These are phyloP conservation scores for Falco punctatus DNA, from an alignment of 2,113 vertebrate species.

Conservation along the genomic window DNA sequence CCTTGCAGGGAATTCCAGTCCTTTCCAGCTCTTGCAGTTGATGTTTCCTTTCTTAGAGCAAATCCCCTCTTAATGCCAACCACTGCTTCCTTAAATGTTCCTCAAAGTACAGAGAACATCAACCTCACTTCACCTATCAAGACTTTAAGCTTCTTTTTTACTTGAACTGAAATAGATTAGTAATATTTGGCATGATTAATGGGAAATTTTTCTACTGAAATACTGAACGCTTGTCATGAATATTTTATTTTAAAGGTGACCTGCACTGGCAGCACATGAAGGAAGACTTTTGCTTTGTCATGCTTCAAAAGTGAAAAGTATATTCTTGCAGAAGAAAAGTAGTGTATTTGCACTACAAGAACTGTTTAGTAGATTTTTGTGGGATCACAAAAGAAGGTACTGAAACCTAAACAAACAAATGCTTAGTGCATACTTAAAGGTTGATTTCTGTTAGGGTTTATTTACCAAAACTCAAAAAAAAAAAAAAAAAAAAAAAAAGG, in stretches of 20 bases:
- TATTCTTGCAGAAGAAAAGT: not conserved
- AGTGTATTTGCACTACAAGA: not conserved
- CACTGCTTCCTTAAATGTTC: not conserved
- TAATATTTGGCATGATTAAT: constrained; percentile 30
- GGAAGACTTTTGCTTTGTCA: constrained; percentile 32
- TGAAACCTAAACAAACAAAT: not conserved
- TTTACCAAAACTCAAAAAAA: not conserved
- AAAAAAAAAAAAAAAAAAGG: not conserved
- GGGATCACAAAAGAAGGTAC: not conserved
- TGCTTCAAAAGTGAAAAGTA: not conserved
- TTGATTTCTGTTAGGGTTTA: not conserved
- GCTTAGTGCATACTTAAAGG: not conserved
- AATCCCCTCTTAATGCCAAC: constrained; percentile 35
- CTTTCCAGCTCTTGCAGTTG: not conserved
- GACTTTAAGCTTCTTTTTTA: constrained; percentile 48
- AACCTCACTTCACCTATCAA: constrained; percentile 53
- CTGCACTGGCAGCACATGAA: not conserved
- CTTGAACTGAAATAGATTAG: constrained; percentile 17
- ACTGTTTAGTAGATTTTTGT: not conserved
- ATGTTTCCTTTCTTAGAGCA: constrained; percentile 36
- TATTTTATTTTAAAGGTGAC: constrained; percentile 64
- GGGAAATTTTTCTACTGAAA: constrained; percentile 19
- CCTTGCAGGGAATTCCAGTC: constrained; percentile 19
- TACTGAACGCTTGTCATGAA: not conserved
- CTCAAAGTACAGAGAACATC: constrained; percentile 5